These are phyloP conservation scores for Bombus impatiens DNA, from an alignment of 1,140 invertebrate genomes.

Conservation along the genomic window DNA sequence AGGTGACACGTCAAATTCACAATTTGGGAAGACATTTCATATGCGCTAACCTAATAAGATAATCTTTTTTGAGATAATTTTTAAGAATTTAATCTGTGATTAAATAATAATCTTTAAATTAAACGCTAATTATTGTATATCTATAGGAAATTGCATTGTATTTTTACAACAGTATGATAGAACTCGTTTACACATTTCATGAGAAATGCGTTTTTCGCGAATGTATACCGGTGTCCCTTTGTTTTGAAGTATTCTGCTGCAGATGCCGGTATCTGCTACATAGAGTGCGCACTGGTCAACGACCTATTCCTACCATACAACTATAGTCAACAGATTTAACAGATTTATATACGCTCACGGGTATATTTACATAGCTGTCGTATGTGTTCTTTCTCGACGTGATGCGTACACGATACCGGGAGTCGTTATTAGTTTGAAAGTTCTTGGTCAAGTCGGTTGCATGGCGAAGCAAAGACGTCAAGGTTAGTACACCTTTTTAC, in stretches of 20 bases:
- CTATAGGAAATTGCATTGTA: neutral
- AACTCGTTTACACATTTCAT: too few species aligned
- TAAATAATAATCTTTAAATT: too few species aligned
- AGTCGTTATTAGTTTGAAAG: conserved; percentile 53
- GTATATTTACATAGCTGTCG: conserved; percentile 35
- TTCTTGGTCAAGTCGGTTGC: conserved; percentile 65
- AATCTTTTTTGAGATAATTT: neutral
- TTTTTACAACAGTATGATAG: neutral
- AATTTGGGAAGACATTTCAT: neutral
- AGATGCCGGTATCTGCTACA: conserved; percentile 45
- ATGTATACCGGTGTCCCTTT: conserved; percentile 20
- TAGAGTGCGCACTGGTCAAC: conserved; percentile 60
- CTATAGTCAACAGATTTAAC: conserved; percentile 55
- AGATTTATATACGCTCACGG: conserved; percentile 27
- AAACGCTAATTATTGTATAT: neutral
- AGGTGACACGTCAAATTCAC: neutral
- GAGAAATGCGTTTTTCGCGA: neutral
- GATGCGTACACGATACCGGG: neutral
- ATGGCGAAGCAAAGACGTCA: conserved; percentile 60
- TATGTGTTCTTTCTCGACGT: conserved; percentile 12
- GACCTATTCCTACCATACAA: conserved; percentile 55
- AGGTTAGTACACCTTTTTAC: conserved; percentile 71
- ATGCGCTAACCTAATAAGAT: neutral
- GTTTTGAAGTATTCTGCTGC: conserved; percentile 37
- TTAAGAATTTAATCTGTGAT: neutral